A percentile compares a stretch with the other conserved stretches of the same genome.
phyloP scores from a whole-genome alignment of 2,888 invertebrate genomes.

The Ecliptopera silaceata region DNA sequence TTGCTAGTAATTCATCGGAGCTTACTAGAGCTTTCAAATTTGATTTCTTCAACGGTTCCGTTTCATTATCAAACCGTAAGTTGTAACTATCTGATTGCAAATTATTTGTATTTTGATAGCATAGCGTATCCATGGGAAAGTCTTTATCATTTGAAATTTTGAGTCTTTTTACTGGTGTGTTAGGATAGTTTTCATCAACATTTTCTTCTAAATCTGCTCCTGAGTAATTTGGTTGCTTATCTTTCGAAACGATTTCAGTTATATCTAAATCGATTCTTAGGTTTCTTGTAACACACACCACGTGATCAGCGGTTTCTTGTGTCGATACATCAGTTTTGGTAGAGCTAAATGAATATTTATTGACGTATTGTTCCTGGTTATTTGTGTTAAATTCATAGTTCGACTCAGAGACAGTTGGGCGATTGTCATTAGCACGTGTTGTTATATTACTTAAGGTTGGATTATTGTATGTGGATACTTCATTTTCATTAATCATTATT shows the following conservation, averaged over 20 bases:
- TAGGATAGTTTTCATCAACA: background rate
- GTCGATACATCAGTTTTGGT: slow-evolving; percentile 54
- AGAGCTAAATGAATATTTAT: slow-evolving; percentile 51
- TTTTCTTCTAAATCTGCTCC: background rate
- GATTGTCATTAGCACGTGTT: background rate
- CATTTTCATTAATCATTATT: background rate
- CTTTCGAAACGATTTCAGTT: slow-evolving; percentile 49
- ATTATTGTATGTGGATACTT: background rate
- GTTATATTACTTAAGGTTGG: no score
- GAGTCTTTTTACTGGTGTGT: background rate
- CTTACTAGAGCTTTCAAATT: background rate
- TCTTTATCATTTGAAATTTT: background rate
- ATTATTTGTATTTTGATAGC: background rate
- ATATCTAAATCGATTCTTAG: slow-evolving; percentile 62
- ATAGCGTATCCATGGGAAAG: background rate
- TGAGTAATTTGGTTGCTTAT: slow-evolving; percentile 5
- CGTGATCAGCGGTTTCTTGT: slow-evolving; percentile 44
- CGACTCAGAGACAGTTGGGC: background rate
- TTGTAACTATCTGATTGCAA: background rate
- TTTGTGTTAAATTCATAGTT: background rate
- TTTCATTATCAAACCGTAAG: background rate
- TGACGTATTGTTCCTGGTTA: slow-evolving; percentile 35
- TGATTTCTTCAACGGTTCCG: background rate
- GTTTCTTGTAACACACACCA: slow-evolving; percentile 56
- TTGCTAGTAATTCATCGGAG: background rate